These are phyloP conservation scores for Craterocephalus amniculus DNA, from an alignment of 2,797 vertebrate species.

Conservation along the genomic window DNA sequence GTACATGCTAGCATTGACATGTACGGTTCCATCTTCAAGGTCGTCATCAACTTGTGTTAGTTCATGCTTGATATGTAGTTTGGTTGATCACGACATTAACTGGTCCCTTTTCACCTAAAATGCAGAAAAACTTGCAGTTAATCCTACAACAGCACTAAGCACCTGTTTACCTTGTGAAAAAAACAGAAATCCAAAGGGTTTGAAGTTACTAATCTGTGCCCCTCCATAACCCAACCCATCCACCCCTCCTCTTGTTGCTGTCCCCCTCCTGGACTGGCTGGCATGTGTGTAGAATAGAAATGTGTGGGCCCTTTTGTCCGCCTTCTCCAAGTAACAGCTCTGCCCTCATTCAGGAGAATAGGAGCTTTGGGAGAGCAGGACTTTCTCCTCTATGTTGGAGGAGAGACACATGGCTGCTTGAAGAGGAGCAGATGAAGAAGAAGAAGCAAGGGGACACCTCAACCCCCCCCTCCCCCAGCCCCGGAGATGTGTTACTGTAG, in stretches of 20 bases:
- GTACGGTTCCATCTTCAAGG: background rate
- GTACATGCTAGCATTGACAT: conserved; percentile 10
- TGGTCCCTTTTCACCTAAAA: background rate
- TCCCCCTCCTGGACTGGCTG: conserved; percentile 57
- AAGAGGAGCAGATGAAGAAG: conserved; percentile 31
- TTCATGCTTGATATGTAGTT: background rate
- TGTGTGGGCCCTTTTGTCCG: conserved; percentile 75
- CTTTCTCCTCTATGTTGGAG: conserved; percentile 22
- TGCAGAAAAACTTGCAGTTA: background rate
- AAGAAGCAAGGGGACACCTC: conserved; percentile 6
- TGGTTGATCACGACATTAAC: background rate
- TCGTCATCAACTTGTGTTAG: background rate
- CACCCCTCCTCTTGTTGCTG: conserved; percentile 46
- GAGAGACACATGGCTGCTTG: conserved; percentile 35
- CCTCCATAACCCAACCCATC: conserved; percentile 11
- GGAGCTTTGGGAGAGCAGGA: conserved; percentile 42
- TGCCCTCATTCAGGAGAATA: conserved; percentile 36
- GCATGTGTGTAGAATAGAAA: conserved; percentile 80
- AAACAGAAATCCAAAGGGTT: conserved; percentile 20
- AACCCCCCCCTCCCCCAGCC: background rate
- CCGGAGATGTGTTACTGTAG: conserved; percentile 39
- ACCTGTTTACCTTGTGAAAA: conserved; percentile 22
- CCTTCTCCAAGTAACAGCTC: conserved; percentile 40
- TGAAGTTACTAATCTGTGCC: conserved; percentile 52
- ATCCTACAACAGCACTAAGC: background rate